A percentile compares a stretch with the other conserved stretches of the same genome.
Conservation (phyloP, 2,797 vertebrate genomes). For the Catostomus latipinnis region DNA sequence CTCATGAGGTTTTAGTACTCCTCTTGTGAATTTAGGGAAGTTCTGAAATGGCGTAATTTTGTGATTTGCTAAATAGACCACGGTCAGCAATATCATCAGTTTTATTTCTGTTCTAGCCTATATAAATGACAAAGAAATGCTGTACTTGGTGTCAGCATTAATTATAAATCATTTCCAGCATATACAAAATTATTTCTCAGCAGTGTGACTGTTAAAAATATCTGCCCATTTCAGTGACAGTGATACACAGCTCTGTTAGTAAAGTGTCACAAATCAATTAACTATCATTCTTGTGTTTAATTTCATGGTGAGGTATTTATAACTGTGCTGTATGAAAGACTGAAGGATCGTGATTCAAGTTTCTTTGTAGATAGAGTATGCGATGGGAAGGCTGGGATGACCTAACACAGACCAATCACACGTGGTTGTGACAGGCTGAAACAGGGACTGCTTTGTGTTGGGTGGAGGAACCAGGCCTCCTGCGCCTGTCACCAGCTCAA, state of each 20-base stretch:
- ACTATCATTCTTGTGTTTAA: neutral
- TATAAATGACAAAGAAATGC: neutral
- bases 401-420: constrained; percentile 52
- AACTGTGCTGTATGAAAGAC: neutral
- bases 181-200: neutral
- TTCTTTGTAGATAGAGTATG: constrained; percentile 32
- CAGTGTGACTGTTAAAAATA: neutral
- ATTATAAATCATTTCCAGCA: neutral
- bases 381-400: constrained; percentile 55
- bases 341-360: constrained; percentile 1
- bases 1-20: neutral
- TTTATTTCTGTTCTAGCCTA: neutral
- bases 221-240: neutral
- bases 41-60: neutral
- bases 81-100: neutral
- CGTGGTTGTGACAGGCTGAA: constrained; percentile 32
- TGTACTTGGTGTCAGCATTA: neutral
- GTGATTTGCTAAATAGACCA: neutral
- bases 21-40: neutral
- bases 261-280: neutral
- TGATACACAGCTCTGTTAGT: neutral
- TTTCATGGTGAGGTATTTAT: neutral
- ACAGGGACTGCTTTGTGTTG: constrained; percentile 74
- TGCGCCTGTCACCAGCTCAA: constrained; percentile 67
- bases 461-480: constrained; percentile 60